Evolutionary conservation across 2,113 vertebrate genomes (phyloP).

Genomic region (Toxotes chatareus): DNA sequence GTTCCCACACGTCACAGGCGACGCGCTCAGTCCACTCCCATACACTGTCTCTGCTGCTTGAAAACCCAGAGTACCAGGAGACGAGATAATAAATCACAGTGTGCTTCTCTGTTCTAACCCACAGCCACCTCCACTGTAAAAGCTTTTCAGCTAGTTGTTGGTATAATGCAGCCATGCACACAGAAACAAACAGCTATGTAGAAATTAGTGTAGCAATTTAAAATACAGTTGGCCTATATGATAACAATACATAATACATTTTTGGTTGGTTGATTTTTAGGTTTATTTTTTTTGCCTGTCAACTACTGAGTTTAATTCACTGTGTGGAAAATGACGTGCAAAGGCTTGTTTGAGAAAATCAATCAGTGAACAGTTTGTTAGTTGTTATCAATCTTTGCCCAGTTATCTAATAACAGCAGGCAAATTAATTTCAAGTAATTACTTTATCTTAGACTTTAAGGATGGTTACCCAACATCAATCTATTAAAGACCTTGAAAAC

Average conservation of each 20-base stretch:
- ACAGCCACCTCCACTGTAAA: not conserved
- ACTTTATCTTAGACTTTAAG: slow-evolving; percentile 7
- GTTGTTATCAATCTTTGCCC: not conserved
- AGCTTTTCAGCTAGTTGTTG: slow-evolving; percentile 39
- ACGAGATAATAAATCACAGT: slow-evolving; percentile 59
- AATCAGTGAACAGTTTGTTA: not conserved
- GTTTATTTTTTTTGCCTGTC: not conserved
- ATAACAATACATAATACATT: not conserved
- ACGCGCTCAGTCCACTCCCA: slow-evolving; percentile 50
- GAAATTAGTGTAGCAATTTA: not conserved
- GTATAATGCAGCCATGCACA: not conserved
- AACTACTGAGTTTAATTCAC: not conserved
- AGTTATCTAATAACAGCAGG: slow-evolving; percentile 10
- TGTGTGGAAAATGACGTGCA: not conserved
- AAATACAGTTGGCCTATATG: not conserved
- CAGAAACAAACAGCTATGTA: not conserved
- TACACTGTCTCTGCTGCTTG: slow-evolving; percentile 12
- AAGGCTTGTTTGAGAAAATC: not conserved
- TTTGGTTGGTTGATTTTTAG: not conserved
- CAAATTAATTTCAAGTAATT: slow-evolving; percentile 41
- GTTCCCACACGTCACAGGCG: slow-evolving; percentile 48
- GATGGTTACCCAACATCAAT: slow-evolving; percentile 30
- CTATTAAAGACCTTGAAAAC: slow-evolving; percentile 19
- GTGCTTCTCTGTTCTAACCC: slow-evolving; percentile 1
- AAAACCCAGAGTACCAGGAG: slow-evolving; percentile 31